Percentiles rank a stretch among this genome's conserved stretches.
Conservation (phyloP, 2,888 invertebrate genomes). For the Dasysyrphus tricinctus region DNA sequence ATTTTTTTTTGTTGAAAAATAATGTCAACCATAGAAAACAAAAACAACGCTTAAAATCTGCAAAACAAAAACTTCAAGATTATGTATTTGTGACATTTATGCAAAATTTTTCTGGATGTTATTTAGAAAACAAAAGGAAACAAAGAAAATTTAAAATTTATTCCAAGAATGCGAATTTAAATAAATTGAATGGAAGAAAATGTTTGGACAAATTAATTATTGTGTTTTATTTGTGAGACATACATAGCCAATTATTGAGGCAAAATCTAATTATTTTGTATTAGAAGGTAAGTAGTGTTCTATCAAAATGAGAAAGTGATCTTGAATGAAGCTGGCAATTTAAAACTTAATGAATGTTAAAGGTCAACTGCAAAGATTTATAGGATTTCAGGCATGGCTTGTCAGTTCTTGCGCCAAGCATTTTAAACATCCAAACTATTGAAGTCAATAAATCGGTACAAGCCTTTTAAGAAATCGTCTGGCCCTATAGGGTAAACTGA, state of each 20-base stretch:
- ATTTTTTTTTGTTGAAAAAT: conserved; percentile 24
- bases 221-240: conserved; percentile 40
- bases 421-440: too few species aligned
- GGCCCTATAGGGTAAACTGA: too few species aligned
- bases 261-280: too few species aligned
- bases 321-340: too few species aligned
- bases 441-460: too few species aligned
- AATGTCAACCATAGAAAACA: conserved; percentile 34
- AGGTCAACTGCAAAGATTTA: too few species aligned
- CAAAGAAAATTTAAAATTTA: conserved; percentile 23
- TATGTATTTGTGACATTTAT: conserved; percentile 22
- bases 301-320: too few species aligned
- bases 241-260: neutral
- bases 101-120: conserved; percentile 39
- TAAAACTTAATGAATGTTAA: too few species aligned
- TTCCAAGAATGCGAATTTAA: conserved; percentile 70
- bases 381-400: too few species aligned
- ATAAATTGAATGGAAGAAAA: conserved; percentile 74
- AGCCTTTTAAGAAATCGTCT: too few species aligned
- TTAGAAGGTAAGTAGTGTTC: too few species aligned
- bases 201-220: conserved; percentile 74
- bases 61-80: conserved; percentile 27
- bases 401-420: too few species aligned
- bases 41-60: conserved; percentile 29
- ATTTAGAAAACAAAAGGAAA: conserved; percentile 24